Percentiles rank a stretch among this genome's conserved stretches.
Evolutionary conservation across 2,797 vertebrate species (phyloP).

Genomic region (Amniataba percoides): DNA sequence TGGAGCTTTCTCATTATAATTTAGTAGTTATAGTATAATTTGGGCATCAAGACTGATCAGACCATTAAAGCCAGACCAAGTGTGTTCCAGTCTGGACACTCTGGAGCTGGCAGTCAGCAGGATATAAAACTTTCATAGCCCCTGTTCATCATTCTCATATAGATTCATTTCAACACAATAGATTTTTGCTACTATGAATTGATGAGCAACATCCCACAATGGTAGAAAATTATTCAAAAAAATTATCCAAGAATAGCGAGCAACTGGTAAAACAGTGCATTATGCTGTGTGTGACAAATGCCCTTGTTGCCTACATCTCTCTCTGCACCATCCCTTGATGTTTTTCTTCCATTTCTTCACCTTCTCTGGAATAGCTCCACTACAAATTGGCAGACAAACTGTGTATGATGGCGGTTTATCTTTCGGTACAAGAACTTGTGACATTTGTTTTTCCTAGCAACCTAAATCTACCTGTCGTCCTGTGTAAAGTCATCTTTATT

Average conservation of each 20-base stretch:
- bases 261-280: background rate
- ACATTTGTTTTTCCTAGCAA: conserved; percentile 22
- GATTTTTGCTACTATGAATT: background rate
- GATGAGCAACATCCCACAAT: background rate
- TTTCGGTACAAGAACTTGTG: background rate
- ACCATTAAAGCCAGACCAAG: background rate
- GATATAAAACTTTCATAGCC: background rate
- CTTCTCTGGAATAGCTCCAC: conserved; percentile 22
- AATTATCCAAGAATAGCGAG: background rate
- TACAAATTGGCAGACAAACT: conserved; percentile 14
- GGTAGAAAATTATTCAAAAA: background rate
- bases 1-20: background rate
- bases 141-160: background rate
- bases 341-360: background rate
- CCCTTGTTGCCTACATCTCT: background rate
- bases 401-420: conserved; percentile 3
- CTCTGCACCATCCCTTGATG: background rate
- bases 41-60: conserved; percentile 2
- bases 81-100: conserved; percentile 1
- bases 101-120: conserved; percentile 3
- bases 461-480: conserved; percentile 10
- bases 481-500: conserved; percentile 26
- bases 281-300: background rate
- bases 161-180: background rate
- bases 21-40: background rate